phyloP scores from a whole-genome alignment of 2,888 invertebrate genomes.

The Sesia bembeciformis region DNA sequence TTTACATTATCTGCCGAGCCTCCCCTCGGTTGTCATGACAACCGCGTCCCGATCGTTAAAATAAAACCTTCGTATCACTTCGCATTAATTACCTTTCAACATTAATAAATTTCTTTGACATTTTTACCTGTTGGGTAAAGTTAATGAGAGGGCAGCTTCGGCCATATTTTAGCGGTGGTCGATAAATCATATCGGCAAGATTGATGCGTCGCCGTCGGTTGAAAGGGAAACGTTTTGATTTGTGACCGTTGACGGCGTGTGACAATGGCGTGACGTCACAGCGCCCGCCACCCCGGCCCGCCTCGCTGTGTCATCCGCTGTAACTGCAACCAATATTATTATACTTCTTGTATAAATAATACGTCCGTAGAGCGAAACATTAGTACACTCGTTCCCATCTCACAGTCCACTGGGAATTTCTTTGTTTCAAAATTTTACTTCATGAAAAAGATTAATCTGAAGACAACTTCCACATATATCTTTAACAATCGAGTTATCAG shows the following conservation, averaged over 20 bases:
- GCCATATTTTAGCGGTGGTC: slow-evolving; percentile 44
- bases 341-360: no score
- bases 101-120: slow-evolving; percentile 13
- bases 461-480: no score
- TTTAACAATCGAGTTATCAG: no score
- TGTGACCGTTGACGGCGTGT: slow-evolving; percentile 30
- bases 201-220: slow-evolving; percentile 35
- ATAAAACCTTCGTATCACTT: slow-evolving; percentile 11
- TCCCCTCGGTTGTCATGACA: slow-evolving; percentile 42
- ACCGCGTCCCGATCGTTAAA: slow-evolving; percentile 23
- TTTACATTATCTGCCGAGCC: slow-evolving; percentile 12
- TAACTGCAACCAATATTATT: no score
- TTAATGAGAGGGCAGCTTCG: slow-evolving; percentile 35
- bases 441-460: no score
- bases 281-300: slow-evolving; percentile 4
- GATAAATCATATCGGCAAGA: slow-evolving; percentile 57
- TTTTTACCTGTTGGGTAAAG: slow-evolving; percentile 33
- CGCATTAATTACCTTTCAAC: slow-evolving; percentile 1
- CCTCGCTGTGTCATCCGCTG: neutral
- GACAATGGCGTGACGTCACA: slow-evolving; percentile 52
- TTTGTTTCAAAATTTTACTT: no score
- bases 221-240: slow-evolving; percentile 54
- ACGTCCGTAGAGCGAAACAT: no score
- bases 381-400: no score
- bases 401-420: no score